These are phyloP conservation scores for Scaptomyza caliginosa DNA, from an alignment of 2,888 invertebrate genomes.

Conservation along the genomic window DNA sequence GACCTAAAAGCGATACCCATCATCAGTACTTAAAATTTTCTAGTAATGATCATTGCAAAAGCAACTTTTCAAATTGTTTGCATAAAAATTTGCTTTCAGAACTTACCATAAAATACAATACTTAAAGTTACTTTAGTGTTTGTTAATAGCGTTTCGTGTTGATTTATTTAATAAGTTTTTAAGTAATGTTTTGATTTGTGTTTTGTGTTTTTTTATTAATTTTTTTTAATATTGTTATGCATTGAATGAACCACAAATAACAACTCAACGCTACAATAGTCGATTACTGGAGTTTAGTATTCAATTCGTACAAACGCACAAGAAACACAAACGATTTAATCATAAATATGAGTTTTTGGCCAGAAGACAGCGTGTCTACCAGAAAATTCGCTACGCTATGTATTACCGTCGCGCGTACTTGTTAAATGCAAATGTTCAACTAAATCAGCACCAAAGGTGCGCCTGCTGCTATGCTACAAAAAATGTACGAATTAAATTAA, in stretches of 20 bases:
- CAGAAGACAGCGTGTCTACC: slow-evolving; percentile 43
- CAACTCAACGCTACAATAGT: slow-evolving; percentile 59
- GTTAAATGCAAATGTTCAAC: slow-evolving; percentile 62
- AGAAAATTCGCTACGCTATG: slow-evolving; percentile 17
- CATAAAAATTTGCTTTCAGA: slow-evolving; percentile 44
- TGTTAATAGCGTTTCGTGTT: slow-evolving; percentile 33
- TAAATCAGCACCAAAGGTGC: slow-evolving; percentile 59
- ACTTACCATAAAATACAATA: slow-evolving; percentile 70
- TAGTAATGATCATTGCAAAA: slow-evolving; percentile 23
- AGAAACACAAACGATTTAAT: slow-evolving; percentile 44
- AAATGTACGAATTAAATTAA: slow-evolving; percentile 69
- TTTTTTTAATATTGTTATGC: slow-evolving; percentile 30
- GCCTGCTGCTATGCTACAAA: slow-evolving; percentile 45
- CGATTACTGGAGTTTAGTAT: slow-evolving; percentile 36
- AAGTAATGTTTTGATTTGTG: slow-evolving; percentile 9
- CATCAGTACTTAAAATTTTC: slow-evolving; percentile 45
- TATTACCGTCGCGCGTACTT: slow-evolving; percentile 57
- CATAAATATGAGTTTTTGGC: slow-evolving; percentile 32
- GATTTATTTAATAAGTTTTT: slow-evolving; percentile 38
- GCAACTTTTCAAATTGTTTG: slow-evolving; percentile 73
- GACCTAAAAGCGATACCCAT: slow-evolving; percentile 73
- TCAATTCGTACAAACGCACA: slow-evolving; percentile 45
- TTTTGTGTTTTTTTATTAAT: slow-evolving; percentile 6
- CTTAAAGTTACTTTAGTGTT: slow-evolving; percentile 69
- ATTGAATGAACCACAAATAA: slow-evolving; percentile 71